Evolutionary conservation across 2,888 invertebrate genomes (phyloP).

Genomic region (Limnephilus marmoratus): DNA sequence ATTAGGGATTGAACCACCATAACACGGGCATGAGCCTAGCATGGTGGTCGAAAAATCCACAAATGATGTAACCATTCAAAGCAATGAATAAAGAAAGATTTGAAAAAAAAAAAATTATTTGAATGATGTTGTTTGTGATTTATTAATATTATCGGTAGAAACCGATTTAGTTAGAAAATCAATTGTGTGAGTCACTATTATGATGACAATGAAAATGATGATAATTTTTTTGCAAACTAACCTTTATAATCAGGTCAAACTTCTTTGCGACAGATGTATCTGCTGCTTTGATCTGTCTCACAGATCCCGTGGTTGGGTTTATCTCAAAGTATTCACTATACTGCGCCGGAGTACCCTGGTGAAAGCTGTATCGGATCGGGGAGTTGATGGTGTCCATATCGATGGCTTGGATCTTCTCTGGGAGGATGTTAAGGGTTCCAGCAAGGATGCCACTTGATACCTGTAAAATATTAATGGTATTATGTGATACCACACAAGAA

Average conservation of each 20-base stretch:
- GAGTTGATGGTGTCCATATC: conserved; percentile 93
- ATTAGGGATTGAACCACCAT: neutral
- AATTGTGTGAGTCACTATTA: neutral
- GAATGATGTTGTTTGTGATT: no score
- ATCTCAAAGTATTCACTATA: conserved; percentile 91
- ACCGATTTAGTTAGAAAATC: no score
- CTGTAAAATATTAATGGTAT: conserved; percentile 71
- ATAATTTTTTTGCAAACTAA: conserved; percentile 68
- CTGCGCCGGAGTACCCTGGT: conserved; percentile 86
- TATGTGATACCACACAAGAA: neutral
- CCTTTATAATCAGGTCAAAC: conserved; percentile 89
- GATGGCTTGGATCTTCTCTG: conserved; percentile 92
- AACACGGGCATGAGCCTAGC: no score
- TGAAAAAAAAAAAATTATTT: no score
- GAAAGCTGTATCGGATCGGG: conserved; percentile 88
- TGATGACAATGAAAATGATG: neutral
- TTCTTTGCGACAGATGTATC: conserved; percentile 88
- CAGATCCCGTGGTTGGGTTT: conserved; percentile 87
- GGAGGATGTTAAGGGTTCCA: conserved; percentile 88
- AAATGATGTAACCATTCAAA: no score
- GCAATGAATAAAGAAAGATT: no score
- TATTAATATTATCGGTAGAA: no score
- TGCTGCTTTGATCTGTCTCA: conserved; percentile 88
- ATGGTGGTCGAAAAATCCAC: no score
- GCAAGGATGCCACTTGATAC: conserved; percentile 89